Evolutionary conservation across 2,888 invertebrate species (phyloP), one percentile per base, ranked within the genome.

Genomic region (Caenorhabditis sp.): DNA sequence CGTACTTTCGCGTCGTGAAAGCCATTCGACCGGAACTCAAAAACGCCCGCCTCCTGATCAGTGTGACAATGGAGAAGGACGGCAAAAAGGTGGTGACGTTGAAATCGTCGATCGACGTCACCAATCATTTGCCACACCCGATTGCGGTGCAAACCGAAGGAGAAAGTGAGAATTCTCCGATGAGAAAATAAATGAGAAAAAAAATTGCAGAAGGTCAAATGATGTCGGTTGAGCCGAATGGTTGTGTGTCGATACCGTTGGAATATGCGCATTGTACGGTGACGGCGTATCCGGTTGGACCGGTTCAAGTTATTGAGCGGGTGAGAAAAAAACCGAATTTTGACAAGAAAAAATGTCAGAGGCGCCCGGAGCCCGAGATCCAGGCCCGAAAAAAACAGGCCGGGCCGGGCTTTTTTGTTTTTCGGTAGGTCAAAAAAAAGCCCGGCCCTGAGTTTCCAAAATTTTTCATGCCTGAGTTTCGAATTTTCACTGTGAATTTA

Each of bases 1-100:
- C 93, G 54, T 97, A 93, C 90, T 97, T 97, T 84, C 85, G 91
- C 58, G 85, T 89, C 58, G 88, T 89, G 23, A 81, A 79, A 58
- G 76, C 80, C n/a, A 53, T 71, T 10, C 63, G 69, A 31, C 58
- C 65, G 21, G 73, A 77, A n/a, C 53, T 76, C 21, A 69, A 74
- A 4, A 91, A 92, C 81, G 93, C 94, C 0, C 91, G 96, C 62
- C 91, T 97, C 27, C 94, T 97, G 57, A 93, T 97, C 87, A 93
- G 94, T 80, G 94, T 99, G 21, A 92, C 93, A 0, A 90, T 96
- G 76, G 95, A 95, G 88, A 95, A 95, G 0, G 94, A 95, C 1
- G 97, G 97, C 0, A 92, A 94, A 83, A 97, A 97, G 89, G 90
- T 97, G 81, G 93, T 96, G 62, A 93, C 94, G 10, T 93, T 97